Evolutionary conservation across 1,140 invertebrate genomes (phyloP).

Genomic region (Hormaphis cornu): DNA sequence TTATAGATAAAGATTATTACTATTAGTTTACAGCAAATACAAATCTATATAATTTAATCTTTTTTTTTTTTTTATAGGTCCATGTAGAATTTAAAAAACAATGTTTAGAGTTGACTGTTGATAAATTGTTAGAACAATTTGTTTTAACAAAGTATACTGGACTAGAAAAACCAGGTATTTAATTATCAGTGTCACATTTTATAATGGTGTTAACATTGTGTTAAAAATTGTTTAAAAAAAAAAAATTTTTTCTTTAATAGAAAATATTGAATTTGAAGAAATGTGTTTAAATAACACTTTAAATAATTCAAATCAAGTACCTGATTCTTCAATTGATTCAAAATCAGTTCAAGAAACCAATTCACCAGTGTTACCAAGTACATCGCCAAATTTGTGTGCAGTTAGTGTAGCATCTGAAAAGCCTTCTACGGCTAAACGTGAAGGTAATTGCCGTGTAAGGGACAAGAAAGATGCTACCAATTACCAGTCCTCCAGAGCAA

Average conservation of each 20-base stretch:
- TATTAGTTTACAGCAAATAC: background rate
- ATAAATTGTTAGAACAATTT: slow-evolving; percentile 83
- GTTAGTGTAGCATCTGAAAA: slow-evolving; percentile 12
- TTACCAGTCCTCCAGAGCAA: slow-evolving; percentile 81
- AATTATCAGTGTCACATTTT: slow-evolving; percentile 1
- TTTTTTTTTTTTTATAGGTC: slow-evolving; percentile 50
- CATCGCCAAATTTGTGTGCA: background rate
- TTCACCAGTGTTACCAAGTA: background rate
- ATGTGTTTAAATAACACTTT: slow-evolving; percentile 38
- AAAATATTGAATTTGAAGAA: slow-evolving; percentile 49
- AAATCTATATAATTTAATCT: too few species aligned
- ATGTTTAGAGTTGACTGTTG: slow-evolving; percentile 81
- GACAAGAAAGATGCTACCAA: slow-evolving; percentile 39
- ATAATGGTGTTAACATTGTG: background rate
- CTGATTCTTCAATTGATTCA: slow-evolving; percentile 10
- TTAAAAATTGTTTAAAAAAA: background rate
- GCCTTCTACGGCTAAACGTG: slow-evolving; percentile 43
- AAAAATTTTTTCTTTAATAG: slow-evolving; percentile 40
- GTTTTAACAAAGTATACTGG: slow-evolving; percentile 83
- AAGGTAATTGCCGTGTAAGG: slow-evolving; percentile 48
- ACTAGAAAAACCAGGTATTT: slow-evolving; percentile 74
- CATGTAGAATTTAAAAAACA: slow-evolving; percentile 83
- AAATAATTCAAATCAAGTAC: slow-evolving; percentile 3
- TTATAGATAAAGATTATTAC: background rate
- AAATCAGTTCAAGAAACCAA: slow-evolving; percentile 13